Base-by-base conservation (phyloP, 2,888 invertebrate species). In the Digitonthophagus gazella region DNA sequence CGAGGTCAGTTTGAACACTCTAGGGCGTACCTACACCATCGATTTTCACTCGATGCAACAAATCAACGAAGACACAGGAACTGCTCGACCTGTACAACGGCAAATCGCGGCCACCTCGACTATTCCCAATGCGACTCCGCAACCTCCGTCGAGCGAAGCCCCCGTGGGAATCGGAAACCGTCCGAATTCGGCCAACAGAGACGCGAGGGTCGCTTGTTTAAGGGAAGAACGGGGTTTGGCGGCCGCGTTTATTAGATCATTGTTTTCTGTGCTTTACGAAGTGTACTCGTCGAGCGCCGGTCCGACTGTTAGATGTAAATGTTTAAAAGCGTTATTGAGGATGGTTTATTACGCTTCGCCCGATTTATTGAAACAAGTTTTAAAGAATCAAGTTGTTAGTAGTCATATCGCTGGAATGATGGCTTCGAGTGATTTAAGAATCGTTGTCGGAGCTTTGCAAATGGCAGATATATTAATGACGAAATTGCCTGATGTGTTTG, bases 331-430 rank as follows among this genome's bases (percentile, higher is more conserved):
- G 3, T 88, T 99, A 71, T 86, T 99, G 67, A 90, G 98, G 71
- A 98, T 98, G 92, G 95, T 98, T 2, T 97, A 94, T 85, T 98
- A 97, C 82, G 95, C 96, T 6, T 92, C 91, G 74, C 90, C 96
- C 0, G 91, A 94, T 76, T 87, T 98, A 74, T 86, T 98, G 65
- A 89, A 92, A 77, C 92, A 90, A 75, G 90, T 90, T 72, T 80
- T 90, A 69, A 89, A 89, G 76, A 89, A 89, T 78, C 90, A 90
- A 81, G 89, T 94, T 74, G 95, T 97, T 68, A 95, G 96, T 71
- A 97, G 97, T 76, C 97, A 98, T 83, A 95, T 98, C 80, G 98
- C 98, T 22, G 97, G 97, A 69, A 98, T 98, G 97, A 90, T 98
- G 89, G 97, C 97, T 0, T 97, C 97, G 2, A 94, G 92, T 81